Percentiles rank a stretch among this genome's conserved stretches.
phyloP scores from a whole-genome alignment of 2,888 invertebrate genomes.

The Agonopterix subpropinquella region DNA sequence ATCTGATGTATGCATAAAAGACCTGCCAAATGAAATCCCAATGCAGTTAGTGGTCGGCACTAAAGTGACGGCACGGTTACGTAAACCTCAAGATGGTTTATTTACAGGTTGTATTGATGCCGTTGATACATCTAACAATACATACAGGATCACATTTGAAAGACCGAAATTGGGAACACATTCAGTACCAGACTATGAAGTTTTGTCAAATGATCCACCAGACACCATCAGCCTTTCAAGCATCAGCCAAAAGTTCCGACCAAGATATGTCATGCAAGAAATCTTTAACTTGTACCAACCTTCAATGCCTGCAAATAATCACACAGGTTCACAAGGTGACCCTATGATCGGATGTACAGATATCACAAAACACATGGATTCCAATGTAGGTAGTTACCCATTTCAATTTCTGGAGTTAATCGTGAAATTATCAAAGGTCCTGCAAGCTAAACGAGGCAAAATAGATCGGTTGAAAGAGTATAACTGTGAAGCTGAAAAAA shows the following conservation, averaged over 20 bases:
- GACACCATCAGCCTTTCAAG: constrained; percentile 92
- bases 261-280: constrained; percentile 78
- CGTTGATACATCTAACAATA: constrained; percentile 94
- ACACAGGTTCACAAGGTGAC: constrained; percentile 73
- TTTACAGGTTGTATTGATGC: constrained; percentile 97
- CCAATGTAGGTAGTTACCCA: constrained; percentile 86
- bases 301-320: constrained; percentile 40
- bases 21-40: constrained; percentile 95
- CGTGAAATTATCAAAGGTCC: constrained; percentile 90
- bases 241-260: constrained; percentile 87
- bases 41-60: constrained; percentile 96
- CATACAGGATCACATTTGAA: constrained; percentile 96
- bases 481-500: constrained; percentile 93
- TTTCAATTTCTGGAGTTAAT: constrained; percentile 89
- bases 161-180: constrained; percentile 94
- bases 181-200: constrained; percentile 97
- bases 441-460: constrained; percentile 87
- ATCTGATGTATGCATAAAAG: constrained; percentile 86
- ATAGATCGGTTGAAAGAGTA: constrained; percentile 87
- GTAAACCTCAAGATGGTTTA: constrained; percentile 95
- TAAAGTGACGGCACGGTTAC: constrained; percentile 91
- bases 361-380: constrained; percentile 58
- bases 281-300: constrained; percentile 65
- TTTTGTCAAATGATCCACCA: constrained; percentile 92
- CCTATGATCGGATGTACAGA: constrained; percentile 79